Conservation (phyloP, 1,140 invertebrate species). For the Drosophila elegans region DNA sequence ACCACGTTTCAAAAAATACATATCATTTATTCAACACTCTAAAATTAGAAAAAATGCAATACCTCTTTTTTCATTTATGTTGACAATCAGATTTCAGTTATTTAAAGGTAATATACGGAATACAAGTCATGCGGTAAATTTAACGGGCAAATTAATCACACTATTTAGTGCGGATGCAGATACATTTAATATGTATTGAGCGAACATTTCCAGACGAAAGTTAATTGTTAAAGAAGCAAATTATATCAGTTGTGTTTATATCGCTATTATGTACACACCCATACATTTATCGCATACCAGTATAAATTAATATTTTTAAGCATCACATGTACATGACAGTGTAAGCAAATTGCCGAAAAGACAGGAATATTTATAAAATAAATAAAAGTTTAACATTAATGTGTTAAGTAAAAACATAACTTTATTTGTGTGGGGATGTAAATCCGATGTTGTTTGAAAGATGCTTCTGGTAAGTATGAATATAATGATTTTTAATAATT, state of each 20-base stretch:
- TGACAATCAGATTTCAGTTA: conserved; percentile 28
- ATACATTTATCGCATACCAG: conserved; percentile 25
- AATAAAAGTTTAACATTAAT: conserved; percentile 64
- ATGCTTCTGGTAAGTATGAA: too few species aligned
- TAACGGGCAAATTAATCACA: conserved; percentile 35
- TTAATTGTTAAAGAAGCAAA: conserved; percentile 44
- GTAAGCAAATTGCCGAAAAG: conserved; percentile 54
- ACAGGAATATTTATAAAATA: conserved; percentile 80
- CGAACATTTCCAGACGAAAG: conserved; percentile 28
- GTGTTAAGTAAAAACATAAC: conserved; percentile 40
- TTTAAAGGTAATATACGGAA: conserved; percentile 8
- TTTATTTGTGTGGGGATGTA: not conserved
- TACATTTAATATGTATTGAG: conserved; percentile 35
- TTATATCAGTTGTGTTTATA: conserved; percentile 30
- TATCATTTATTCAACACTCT: conserved; percentile 63
- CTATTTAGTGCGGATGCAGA: conserved; percentile 32
- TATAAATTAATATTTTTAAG: conserved; percentile 45
- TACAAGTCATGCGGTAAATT: conserved; percentile 26
- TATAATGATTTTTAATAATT: too few species aligned
- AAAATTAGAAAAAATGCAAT: conserved; percentile 28
- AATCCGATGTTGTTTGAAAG: too few species aligned
- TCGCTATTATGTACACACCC: conserved; percentile 22
- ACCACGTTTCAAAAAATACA: conserved; percentile 43
- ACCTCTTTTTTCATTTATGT: conserved; percentile 18
- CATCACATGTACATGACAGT: conserved; percentile 66